phyloP scores from a whole-genome alignment of 2,888 invertebrate species.

The Calameuta filiformis region DNA sequence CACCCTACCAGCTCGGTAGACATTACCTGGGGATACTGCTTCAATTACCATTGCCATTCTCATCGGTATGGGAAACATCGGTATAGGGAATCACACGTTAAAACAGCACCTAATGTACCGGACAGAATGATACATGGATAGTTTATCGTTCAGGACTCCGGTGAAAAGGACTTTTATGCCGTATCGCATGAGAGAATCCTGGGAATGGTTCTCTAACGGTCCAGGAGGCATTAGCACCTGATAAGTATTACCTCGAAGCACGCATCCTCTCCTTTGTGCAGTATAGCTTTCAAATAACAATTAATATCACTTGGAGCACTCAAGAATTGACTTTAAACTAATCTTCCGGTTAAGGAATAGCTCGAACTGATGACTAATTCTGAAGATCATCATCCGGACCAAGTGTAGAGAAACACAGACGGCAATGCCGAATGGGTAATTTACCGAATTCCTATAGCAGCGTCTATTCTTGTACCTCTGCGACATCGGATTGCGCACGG shows the following conservation, averaged over 20 bases:
- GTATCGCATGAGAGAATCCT: neutral
- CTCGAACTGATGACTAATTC: neutral
- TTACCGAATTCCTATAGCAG: neutral
- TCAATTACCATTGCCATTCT: neutral
- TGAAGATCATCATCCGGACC: neutral
- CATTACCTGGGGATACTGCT: neutral
- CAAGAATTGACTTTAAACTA: neutral
- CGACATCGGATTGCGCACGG: conserved; percentile 26
- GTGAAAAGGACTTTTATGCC: neutral
- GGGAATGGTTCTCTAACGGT: neutral
- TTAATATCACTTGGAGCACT: neutral
- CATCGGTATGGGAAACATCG: neutral
- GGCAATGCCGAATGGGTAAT: neutral
- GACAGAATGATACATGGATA: neutral
- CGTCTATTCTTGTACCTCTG: neutral
- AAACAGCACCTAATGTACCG: neutral
- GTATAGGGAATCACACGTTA: neutral
- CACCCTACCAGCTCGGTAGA: neutral
- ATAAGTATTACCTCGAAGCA: neutral
- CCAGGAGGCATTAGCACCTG: neutral
- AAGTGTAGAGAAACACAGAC: neutral
- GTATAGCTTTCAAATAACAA: neutral
- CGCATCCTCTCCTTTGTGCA: neutral
- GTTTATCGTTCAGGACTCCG: neutral
- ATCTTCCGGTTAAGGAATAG: neutral